Conservation (phyloP, 2,113 vertebrate species). For the Sylvilagus bachmani region DNA sequence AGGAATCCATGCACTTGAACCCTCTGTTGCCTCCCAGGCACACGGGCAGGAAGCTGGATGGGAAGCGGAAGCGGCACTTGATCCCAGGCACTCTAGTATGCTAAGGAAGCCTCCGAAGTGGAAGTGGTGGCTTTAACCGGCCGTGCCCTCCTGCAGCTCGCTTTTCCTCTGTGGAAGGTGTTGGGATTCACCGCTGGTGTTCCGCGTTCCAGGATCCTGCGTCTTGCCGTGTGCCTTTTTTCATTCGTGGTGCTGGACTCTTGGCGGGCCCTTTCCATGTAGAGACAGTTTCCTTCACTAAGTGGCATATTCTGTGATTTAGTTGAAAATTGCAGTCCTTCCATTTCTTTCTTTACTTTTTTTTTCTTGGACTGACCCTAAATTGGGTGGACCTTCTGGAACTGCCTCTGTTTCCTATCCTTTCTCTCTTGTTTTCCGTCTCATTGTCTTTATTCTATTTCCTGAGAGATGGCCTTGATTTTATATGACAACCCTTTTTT, state of each 20-base stretch:
- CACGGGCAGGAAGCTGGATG: no score
- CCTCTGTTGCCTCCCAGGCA: no score
- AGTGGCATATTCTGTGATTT: conserved; percentile 18
- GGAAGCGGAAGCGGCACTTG: no score
- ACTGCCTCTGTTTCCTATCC: neutral
- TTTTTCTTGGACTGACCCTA: neutral
- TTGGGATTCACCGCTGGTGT: neutral
- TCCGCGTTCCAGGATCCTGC: neutral
- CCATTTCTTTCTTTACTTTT: conserved; percentile 52
- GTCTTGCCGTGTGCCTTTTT: neutral
- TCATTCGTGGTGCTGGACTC: neutral
- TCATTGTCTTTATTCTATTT: conserved; percentile 31
- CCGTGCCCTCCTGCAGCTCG: neutral
- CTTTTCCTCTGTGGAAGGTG: conserved; percentile 4
- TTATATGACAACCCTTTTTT: neutral
- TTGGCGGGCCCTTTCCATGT: neutral
- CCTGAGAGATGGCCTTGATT: neutral
- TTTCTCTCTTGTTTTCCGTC: conserved; percentile 33
- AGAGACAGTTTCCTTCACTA: conserved; percentile 49
- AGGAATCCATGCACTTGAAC: no score
- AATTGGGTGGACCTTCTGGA: neutral
- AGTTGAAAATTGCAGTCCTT: neutral
- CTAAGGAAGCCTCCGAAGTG: no score
- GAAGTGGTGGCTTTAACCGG: no score
- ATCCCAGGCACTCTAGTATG: no score